A percentile compares a stretch with the other conserved stretches of the same genome.
phyloP scores from a whole-genome alignment of 2,888 invertebrate species.

The Fragum sueziense region DNA sequence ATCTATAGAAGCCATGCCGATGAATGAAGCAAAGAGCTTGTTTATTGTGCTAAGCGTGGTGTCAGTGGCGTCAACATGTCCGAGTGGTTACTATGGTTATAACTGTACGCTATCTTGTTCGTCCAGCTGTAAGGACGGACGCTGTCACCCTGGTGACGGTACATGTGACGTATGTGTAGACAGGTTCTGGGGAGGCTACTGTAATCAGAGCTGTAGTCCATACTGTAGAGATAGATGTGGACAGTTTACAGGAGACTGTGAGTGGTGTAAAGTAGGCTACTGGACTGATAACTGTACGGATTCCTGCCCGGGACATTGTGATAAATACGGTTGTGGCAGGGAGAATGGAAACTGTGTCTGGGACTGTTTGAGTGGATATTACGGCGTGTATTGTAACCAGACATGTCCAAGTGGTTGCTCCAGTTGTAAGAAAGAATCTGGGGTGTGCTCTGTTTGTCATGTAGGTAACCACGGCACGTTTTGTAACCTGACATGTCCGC shows the following conservation, averaged over 20 bases:
- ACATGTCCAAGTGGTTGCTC: not conserved
- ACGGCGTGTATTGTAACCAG: not conserved
- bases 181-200: not conserved
- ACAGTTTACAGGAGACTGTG: not conserved
- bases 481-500: slow-evolving; percentile 8
- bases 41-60: no score
- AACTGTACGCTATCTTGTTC: not conserved
- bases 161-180: not conserved
- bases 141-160: slow-evolving; percentile 9
- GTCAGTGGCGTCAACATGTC: no score
- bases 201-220: not conserved
- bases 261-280: not conserved
- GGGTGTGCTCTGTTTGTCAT: not conserved
- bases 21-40: no score
- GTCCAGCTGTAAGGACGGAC: not conserved
- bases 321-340: not conserved
- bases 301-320: not conserved
- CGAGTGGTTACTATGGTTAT: not conserved
- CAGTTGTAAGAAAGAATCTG: not conserved
- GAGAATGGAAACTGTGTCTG: not conserved
- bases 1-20: no score
- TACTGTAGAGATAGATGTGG: not conserved
- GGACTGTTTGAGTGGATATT: not conserved
- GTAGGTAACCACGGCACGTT: not conserved
- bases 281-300: slow-evolving; percentile 10